Conservation (phyloP, 2,888 invertebrate species). For the Polydrusus pterygomalis region DNA sequence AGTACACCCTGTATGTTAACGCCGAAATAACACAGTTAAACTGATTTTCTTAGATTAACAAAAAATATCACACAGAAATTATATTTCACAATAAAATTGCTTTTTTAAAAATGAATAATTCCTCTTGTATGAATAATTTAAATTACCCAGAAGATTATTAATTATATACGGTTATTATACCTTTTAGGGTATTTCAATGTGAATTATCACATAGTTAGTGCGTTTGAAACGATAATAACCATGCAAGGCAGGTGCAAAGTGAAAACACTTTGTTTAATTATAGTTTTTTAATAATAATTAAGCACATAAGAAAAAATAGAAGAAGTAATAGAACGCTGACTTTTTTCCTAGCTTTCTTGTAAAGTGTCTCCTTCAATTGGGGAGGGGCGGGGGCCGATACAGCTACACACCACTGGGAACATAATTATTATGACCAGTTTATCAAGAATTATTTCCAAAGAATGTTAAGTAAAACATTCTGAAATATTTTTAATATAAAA, state of each 20-base stretch:
- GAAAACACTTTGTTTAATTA: conserved; percentile 37
- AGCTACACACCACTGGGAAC: neutral
- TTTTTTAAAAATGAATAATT: conserved; percentile 6
- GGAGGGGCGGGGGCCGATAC: too few relatives aligned
- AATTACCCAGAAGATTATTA: conserved; percentile 41
- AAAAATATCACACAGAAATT: conserved; percentile 20
- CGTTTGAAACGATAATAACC: conserved; percentile 45
- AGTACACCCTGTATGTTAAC: neutral
- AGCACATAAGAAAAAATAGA: too few relatives aligned
- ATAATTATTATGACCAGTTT: neutral
- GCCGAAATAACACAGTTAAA: neutral
- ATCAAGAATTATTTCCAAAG: conserved; percentile 23
- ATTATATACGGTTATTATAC: conserved; percentile 45
- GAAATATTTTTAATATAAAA: conserved; percentile 26
- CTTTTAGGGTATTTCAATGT: conserved; percentile 49
- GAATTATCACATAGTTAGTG: conserved; percentile 42
- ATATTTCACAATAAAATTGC: conserved; percentile 39
- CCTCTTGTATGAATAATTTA: conserved; percentile 45
- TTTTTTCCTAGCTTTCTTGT: too few relatives aligned
- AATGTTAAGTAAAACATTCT: conserved; percentile 27
- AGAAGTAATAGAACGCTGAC: too few relatives aligned
- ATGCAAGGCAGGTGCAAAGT: conserved; percentile 39
- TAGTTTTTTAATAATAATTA: neutral
- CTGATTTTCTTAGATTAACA: neutral
- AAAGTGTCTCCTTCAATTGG: too few relatives aligned